Evolutionary conservation across 2,797 vertebrate genomes (phyloP).

Genomic region (Tachyglossus aculeatus): DNA sequence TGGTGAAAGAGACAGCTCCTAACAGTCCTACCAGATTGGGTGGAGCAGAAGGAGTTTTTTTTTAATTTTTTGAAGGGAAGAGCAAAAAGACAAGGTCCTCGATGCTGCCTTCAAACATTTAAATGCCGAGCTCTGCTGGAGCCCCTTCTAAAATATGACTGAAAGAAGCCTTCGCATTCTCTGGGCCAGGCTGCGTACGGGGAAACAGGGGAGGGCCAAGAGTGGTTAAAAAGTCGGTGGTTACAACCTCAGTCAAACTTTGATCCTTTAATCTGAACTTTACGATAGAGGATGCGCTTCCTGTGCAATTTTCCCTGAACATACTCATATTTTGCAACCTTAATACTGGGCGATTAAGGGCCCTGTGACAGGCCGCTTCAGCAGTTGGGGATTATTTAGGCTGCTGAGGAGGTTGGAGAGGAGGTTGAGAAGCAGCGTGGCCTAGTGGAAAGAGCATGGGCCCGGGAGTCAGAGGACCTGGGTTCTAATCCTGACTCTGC

Average conservation of each 20-base stretch:
- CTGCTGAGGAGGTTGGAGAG: too few relatives aligned
- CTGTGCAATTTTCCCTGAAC: too few relatives aligned
- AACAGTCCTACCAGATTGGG: constrained; percentile 24
- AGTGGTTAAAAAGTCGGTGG: too few relatives aligned
- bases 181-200: constrained; percentile 33
- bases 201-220: background rate
- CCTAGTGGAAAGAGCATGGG: too few relatives aligned
- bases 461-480: too few relatives aligned
- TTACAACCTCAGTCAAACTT: constrained; percentile 3
- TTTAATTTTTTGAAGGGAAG: constrained; percentile 35
- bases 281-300: constrained; percentile 13
- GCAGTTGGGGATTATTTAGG: too few relatives aligned
- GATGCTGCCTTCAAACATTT: constrained; percentile 52
- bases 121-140: constrained; percentile 52
- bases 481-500: too few relatives aligned
- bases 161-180: constrained; percentile 54
- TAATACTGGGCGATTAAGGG: too few relatives aligned
- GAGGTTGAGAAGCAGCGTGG: too few relatives aligned
- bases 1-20: background rate
- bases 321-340: too few relatives aligned
- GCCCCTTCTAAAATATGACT: constrained; percentile 38
- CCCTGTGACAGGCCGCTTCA: too few relatives aligned
- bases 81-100: constrained; percentile 33
- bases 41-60: constrained; percentile 25
- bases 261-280: constrained; percentile 19